phyloP scores from a whole-genome alignment of 2,113 vertebrate genomes.

The Python bivittatus region DNA sequence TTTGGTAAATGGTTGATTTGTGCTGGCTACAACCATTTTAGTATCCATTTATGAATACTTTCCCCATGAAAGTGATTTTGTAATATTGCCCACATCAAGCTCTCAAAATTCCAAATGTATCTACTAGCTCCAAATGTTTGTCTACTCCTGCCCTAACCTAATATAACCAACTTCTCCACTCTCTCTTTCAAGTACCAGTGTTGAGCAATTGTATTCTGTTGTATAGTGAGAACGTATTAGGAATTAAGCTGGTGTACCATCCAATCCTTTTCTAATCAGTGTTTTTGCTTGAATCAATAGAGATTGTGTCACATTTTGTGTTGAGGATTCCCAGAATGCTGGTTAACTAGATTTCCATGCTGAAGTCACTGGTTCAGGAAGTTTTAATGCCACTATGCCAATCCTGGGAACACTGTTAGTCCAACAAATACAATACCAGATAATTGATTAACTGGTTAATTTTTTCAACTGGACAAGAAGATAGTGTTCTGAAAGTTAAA shows the following conservation, averaged over 20 bases:
- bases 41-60: too few relatives aligned
- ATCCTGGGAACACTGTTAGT: background rate
- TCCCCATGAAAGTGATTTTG: background rate
- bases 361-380: background rate
- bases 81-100: background rate
- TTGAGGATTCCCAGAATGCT: background rate
- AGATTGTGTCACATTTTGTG: background rate
- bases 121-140: background rate
- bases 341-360: background rate
- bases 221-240: background rate
- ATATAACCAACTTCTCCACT: background rate
- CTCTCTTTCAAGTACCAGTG: background rate
- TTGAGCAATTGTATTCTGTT: background rate
- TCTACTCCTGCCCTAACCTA: background rate
- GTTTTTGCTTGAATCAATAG: background rate
- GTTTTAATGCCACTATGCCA: background rate
- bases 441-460: background rate
- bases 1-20: background rate
- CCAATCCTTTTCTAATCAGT: background rate
- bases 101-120: background rate
- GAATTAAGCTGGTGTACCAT: background rate
- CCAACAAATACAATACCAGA: background rate
- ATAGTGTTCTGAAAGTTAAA: background rate
- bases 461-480: background rate
- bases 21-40: background rate